These are phyloP conservation scores for Callyntrura sp. DNA, from an alignment of 2,888 invertebrate species.

Conservation along the genomic window DNA sequence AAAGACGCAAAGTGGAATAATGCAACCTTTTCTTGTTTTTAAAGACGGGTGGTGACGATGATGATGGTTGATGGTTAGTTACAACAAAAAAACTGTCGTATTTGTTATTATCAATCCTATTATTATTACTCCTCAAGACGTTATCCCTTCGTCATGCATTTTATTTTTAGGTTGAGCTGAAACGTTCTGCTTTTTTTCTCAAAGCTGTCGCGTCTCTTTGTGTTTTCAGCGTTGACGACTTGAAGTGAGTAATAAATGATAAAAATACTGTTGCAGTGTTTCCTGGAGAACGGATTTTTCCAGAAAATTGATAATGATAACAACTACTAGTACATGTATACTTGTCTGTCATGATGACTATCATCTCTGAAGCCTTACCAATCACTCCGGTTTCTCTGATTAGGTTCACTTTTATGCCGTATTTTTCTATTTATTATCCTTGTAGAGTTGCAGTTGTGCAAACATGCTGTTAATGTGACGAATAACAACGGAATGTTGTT, in stretches of 20 bases:
- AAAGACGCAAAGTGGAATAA: neutral
- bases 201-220: neutral
- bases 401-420: neutral
- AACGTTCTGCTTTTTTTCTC: neutral
- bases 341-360: too few species aligned
- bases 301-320: neutral
- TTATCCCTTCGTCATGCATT: neutral
- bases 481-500: constrained; percentile 18
- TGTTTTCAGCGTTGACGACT: too few species aligned
- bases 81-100: constrained; percentile 16
- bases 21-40: neutral
- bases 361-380: neutral
- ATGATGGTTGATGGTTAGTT: neutral
- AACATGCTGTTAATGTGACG: constrained; percentile 18
- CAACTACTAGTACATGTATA: too few species aligned
- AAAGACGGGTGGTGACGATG: too few species aligned
- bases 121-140: neutral
- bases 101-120: constrained; percentile 16
- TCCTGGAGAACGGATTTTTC: neutral
- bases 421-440: neutral
- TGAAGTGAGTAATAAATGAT: neutral
- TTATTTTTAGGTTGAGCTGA: neutral
- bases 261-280: neutral
- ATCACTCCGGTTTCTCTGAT: neutral
- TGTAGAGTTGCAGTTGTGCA: constrained; percentile 14